Conservation (phyloP, 2,888 invertebrate species). For the Rhagophthalmus giganteus region DNA sequence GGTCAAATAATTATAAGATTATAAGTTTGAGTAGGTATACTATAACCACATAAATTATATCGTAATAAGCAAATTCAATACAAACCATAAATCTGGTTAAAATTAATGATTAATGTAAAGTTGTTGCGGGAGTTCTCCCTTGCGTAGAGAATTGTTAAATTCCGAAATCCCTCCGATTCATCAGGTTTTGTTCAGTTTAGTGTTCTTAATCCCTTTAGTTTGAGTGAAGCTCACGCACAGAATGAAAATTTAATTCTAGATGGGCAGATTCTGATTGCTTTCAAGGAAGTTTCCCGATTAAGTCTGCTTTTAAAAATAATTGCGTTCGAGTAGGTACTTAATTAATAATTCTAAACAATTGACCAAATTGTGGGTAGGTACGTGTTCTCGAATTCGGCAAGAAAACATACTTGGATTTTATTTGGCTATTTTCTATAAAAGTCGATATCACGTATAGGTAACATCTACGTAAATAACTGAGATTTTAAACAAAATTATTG, state of each 20-base stretch:
- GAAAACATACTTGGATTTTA: too few relatives aligned
- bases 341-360: conserved; percentile 10
- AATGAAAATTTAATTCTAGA: conserved; percentile 20
- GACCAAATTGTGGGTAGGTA: too few relatives aligned
- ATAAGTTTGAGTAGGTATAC: too few relatives aligned
- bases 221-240: conserved; percentile 16
- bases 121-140: conserved; percentile 11
- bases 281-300: conserved; percentile 14
- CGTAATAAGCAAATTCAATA: conserved; percentile 8
- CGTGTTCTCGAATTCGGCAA: too few relatives aligned
- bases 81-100: conserved; percentile 9
- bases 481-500: too few relatives aligned
- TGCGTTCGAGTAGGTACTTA: conserved; percentile 1
- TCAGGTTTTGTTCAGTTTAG: conserved; percentile 24
- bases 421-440: too few relatives aligned
- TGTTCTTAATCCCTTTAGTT: conserved; percentile 21
- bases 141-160: conserved; percentile 15
- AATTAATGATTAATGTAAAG: conserved; percentile 18
- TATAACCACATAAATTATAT: conserved; percentile 7
- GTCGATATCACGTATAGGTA: too few relatives aligned
- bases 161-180: conserved; percentile 20
- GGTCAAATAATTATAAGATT: too few relatives aligned
- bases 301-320: conserved; percentile 10
- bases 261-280: conserved; percentile 18
- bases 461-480: too few relatives aligned